phyloP scores from a whole-genome alignment of 1,140 invertebrate genomes.

The Coptotermes formosanus region DNA sequence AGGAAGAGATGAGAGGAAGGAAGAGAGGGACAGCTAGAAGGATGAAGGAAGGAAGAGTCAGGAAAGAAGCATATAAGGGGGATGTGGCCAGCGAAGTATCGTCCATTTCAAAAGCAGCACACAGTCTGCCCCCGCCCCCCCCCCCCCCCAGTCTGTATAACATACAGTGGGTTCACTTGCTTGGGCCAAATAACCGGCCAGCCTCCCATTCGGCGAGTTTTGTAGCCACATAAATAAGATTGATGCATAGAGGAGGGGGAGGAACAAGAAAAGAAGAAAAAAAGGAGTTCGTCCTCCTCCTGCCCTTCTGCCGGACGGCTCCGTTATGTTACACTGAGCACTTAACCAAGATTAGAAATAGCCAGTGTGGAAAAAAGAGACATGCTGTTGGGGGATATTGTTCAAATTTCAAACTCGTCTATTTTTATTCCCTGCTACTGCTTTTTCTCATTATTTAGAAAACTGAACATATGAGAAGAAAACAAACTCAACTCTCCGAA shows the following conservation, averaged over 20 bases:
- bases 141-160: neutral
- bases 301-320: neutral
- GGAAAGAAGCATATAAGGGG: neutral
- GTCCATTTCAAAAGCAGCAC: constrained; percentile 9
- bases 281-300: neutral
- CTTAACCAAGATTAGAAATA: constrained; percentile 34
- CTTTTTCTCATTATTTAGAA: neutral
- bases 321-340: constrained; percentile 17
- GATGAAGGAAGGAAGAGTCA: constrained; percentile 11
- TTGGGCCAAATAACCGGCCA: constrained; percentile 22
- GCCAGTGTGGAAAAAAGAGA: constrained; percentile 19
- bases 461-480: neutral
- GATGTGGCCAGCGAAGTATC: neutral
- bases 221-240: constrained; percentile 49
- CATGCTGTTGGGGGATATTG: neutral
- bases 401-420: neutral
- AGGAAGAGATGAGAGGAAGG: neutral
- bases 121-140: neutral
- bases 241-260: constrained; percentile 41
- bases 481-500: neutral
- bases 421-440: neutral
- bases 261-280: constrained; percentile 35
- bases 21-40: neutral
- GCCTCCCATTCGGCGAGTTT: constrained; percentile 40
- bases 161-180: neutral